Evolutionary conservation across 2,797 vertebrate genomes (phyloP), one percentile per base, ranked within the genome.

Genomic region (Lagodon rhomboides): DNA sequence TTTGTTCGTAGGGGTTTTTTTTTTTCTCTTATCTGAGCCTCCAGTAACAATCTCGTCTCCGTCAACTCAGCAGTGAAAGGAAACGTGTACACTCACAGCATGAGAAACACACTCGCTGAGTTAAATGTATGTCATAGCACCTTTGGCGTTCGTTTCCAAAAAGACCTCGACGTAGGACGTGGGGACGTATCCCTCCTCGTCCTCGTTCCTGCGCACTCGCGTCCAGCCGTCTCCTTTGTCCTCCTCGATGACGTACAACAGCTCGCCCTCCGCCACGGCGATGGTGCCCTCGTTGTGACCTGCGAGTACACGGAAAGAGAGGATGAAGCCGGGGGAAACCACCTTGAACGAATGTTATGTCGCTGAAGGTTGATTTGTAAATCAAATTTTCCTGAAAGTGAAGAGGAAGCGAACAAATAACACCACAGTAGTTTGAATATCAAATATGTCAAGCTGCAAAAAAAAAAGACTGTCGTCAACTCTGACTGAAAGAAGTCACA

Each of bases 181-280:
- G 79, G 98, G 98, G 87, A 99, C 97, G 76, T 99, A 99, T 94
- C 98, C 98, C 94, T 99, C 98, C 93, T 99, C 97, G 77, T 99
- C 98, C 20, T 98, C 98, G 68, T 98, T 98, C 91, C 97, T 96
- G 86, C 98, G 96, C 87, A 98, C 97, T 89, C 98, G 96, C 56
- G 98, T 99, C 98, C 98, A 99, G 67, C 98, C 98, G 65, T 99
- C 98, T 27, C 98, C 98, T 96, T 99, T 99, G 93, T 99, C 98
- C 77, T 99, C 98, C 89, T 99, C 98, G 86, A 99, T 99, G 89
- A 99, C 96, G 69, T 97, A 98, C 53, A 99, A 84, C 85, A 99
- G 91, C 89, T 99, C 98, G 1, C 98, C 98, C 94, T 99, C 98
- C 20, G 96, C 95, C 95, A 99, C 97, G 3, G 97, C 94, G 80